Base-by-base conservation (phyloP, 2,113 vertebrate species). In the Epinephelus cyanopodus region DNA sequence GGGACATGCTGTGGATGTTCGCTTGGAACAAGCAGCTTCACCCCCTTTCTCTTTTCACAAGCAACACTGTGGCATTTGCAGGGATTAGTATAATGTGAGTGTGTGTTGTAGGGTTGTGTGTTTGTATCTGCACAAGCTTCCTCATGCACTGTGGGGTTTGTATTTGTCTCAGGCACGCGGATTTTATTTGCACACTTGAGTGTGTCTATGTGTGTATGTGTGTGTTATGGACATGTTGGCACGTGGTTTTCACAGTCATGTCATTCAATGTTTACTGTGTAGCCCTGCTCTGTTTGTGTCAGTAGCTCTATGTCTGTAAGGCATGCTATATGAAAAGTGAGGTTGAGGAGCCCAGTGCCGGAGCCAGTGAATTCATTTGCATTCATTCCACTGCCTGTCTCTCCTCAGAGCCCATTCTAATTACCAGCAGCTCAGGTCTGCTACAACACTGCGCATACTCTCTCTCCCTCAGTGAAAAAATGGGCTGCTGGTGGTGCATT, bases 301-400 rank as follows among this genome's bases (percentile, higher is more conserved):
- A 87, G 86, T 53, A 83, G 84, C 86, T 87, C 87, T 89, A 83
- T 91, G 84, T 93, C 90, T 92, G 88, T 81, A 80, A 92, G 89
- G 87, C 87, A 84, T 89, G 83, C 85, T 89, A 89, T 92, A 93
- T 92, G 86, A 91, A 93, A 90, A 85, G 94, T 90, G 90, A 90
- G 92, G 87, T 83, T 90, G 89, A 85, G 84, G 84, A 88, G 87
- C 87, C 85, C 85, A 56, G 78, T 88, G 92, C 82, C 54, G 42
- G 89, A 94, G 92, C 88, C 87, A 90, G 86, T 83, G 94, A 95
- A 95, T 95, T 94, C 89, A 95, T 95, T 94, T 95, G 90, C 94
- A 95, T 95, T 93, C 91, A 95, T 95, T 95, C 86, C 88, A 83
- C 87, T 87, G 92, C 91, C 87, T 93, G 94, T 92, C 91, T 93